Base-by-base conservation (phyloP, 2,113 vertebrate genomes). In the Conger conger region DNA sequence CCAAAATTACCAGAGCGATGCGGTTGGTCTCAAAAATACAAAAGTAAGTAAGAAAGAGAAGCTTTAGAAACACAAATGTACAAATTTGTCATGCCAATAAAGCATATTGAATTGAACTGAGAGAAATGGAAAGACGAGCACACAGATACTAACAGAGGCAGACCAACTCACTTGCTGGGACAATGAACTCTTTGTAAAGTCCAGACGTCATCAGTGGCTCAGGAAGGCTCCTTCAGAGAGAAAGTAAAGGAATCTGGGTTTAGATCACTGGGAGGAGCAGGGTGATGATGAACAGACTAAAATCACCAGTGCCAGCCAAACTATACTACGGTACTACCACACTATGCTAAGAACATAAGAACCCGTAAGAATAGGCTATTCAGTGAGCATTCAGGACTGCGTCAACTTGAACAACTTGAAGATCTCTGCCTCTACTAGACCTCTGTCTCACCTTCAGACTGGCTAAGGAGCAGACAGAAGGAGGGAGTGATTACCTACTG, bases 151-250 rank as follows among this genome's bases (percentile, higher is more conserved):
- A 27, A 95, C 93, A 27, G 57, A 35, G 23, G 8, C n/a, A 54
- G 27, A 36, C 90, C 30, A 13, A 96, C 93, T 97, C 96, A 99
- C 98, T 99, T 85, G 96, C 97, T 87, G 95, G 97, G 89, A 95
- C 73, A 90, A 99, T 99, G 95, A 99, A 99, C 86, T 98, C 96
- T 93, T 96, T 97, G 50, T 99, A 98, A 89, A 99, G 93, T 86
- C 96, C 96, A 0, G 98, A 98, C 37, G 98, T 99, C 98, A 99
- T 99, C 91, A 99, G 91, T 0, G 98, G 98, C 89, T 99, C 98
- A 40, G 97, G 97, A 89, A 99, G 97, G 92, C 96, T 99, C 94
- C 98, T 99, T 87, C 38, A 92, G 91, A 91, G 86, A 91, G 92
- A 92, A 4, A 1, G 27, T 15, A 40, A 27, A 79, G 36, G 63